A percentile compares a stretch with the other conserved stretches of the same genome.
phyloP scores from a whole-genome alignment of 2,113 vertebrate genomes.

The Pseudonaja textilis region DNA sequence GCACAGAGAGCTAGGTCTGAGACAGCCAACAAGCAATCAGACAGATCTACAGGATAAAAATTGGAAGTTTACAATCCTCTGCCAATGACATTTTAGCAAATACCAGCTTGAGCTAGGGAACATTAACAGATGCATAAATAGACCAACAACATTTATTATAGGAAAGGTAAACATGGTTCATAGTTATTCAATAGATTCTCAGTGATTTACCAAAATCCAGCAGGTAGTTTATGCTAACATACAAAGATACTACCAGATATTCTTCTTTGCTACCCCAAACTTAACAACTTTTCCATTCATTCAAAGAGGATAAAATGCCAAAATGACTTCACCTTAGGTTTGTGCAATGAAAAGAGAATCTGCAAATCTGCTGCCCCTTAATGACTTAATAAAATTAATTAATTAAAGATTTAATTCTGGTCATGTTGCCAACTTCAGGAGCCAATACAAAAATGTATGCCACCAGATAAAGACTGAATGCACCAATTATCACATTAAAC shows the following conservation, averaged over 20 bases:
- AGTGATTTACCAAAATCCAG: not conserved
- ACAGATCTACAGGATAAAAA: not conserved
- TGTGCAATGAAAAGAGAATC: not conserved
- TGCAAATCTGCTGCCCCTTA: constrained; percentile 5
- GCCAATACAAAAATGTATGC: too few species aligned
- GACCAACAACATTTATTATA: not conserved
- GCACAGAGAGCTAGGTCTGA: not conserved
- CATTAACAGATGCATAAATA: not conserved
- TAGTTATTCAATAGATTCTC: not conserved
- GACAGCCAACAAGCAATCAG: not conserved
- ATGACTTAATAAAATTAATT: not conserved
- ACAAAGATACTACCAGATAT: not conserved
- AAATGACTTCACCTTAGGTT: not conserved
- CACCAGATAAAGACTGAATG: too few species aligned
- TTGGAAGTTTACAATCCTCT: not conserved
- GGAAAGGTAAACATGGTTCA: not conserved
- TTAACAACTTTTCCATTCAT: not conserved
- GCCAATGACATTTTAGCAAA: not conserved
- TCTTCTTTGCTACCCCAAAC: not conserved
- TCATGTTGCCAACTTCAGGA: too few species aligned
- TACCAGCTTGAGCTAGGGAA: not conserved
- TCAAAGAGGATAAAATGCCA: not conserved
- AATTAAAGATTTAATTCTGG: too few species aligned
- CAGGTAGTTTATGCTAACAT: not conserved
- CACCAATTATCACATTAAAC: too few species aligned